Conservation (phyloP, 2,888 invertebrate species). For the Diogma glabrata region DNA sequence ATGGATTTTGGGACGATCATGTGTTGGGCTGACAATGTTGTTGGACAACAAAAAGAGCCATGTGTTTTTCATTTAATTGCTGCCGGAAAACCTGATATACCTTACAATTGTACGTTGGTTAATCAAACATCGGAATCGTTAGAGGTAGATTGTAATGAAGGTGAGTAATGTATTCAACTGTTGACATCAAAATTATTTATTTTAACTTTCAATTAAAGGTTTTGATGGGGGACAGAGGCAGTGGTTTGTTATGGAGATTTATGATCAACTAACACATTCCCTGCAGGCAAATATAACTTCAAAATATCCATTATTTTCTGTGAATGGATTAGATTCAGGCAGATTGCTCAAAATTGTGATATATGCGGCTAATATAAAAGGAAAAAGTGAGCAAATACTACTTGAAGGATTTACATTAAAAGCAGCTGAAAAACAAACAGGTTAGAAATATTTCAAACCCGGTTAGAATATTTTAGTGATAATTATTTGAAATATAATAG, state of each 20-base stretch:
- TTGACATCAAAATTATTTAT: slow-evolving; percentile 11
- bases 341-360: slow-evolving; percentile 65
- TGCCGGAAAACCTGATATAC: slow-evolving; percentile 67
- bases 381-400: slow-evolving; percentile 59
- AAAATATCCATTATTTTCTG: slow-evolving; percentile 60
- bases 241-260: slow-evolving; percentile 59
- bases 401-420: slow-evolving; percentile 64
- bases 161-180: slow-evolving; percentile 23
- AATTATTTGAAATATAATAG: too few relatives aligned
- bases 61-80: slow-evolving; percentile 67
- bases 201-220: slow-evolving; percentile 28
- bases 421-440: slow-evolving; percentile 65
- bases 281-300: slow-evolving; percentile 56
- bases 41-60: slow-evolving; percentile 59
- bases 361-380: slow-evolving; percentile 73
- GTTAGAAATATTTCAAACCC: too few relatives aligned
- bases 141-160: slow-evolving; percentile 59
- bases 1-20: slow-evolving; percentile 66
- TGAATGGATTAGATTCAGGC: slow-evolving; percentile 66
- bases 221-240: slow-evolving; percentile 69
- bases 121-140: slow-evolving; percentile 67
- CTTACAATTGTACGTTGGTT: slow-evolving; percentile 62
- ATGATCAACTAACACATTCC: slow-evolving; percentile 49
- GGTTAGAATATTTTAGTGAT: too few relatives aligned
- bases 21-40: slow-evolving; percentile 62